A percentile compares a stretch with the other conserved stretches of the same genome.
Evolutionary conservation across 2,797 vertebrate genomes (phyloP).

Genomic region (Micrastur ruficollis): DNA sequence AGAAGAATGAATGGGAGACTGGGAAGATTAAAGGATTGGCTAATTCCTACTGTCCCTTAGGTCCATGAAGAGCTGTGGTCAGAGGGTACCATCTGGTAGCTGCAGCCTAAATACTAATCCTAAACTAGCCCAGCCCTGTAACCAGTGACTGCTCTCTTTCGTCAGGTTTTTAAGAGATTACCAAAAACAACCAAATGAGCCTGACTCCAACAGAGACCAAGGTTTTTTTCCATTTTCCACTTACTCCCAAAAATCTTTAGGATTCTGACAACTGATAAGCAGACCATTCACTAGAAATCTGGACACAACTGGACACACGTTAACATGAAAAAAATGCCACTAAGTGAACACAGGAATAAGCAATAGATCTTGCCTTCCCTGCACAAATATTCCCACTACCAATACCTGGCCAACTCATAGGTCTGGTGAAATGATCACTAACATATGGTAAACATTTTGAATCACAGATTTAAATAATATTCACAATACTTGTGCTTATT

Average conservation of each 20-base stretch:
- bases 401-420: background rate
- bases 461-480: background rate
- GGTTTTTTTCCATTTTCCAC: background rate
- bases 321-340: background rate
- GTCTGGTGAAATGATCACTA: background rate
- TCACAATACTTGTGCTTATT: background rate
- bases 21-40: background rate
- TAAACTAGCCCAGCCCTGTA: background rate
- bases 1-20: conserved; percentile 9
- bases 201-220: background rate
- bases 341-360: background rate
- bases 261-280: background rate
- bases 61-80: background rate
- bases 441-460: background rate
- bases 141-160: background rate
- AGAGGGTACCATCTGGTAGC: background rate
- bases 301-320: background rate
- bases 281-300: background rate
- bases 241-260: background rate
- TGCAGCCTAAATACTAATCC: background rate
- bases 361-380: background rate
- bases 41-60: background rate
- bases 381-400: background rate
- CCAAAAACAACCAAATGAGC: background rate
- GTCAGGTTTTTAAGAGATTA: background rate